Conservation (phyloP, 2,888 invertebrate genomes). For the Fragum sueziense region DNA sequence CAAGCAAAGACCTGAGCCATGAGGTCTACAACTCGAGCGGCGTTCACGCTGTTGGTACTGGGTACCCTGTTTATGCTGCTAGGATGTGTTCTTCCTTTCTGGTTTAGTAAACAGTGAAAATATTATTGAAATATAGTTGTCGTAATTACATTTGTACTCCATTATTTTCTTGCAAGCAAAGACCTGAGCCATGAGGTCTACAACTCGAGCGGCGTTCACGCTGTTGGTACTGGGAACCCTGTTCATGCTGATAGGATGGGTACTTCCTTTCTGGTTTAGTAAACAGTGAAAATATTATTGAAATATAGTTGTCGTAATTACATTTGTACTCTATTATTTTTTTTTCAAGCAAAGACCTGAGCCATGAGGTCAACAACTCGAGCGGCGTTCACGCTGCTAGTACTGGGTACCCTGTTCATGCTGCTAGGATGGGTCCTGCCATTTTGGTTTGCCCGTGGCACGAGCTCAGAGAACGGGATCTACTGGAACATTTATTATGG, state of each 20-base stretch:
- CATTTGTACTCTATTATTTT: too few relatives aligned
- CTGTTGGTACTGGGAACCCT: slow-evolving; percentile 26
- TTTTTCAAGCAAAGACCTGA: neutral
- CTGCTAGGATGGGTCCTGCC: slow-evolving; percentile 49
- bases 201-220: slow-evolving; percentile 26
- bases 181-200: slow-evolving; percentile 20
- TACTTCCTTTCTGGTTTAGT: slow-evolving; percentile 56
- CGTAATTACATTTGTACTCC: too few relatives aligned
- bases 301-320: too few relatives aligned
- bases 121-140: too few relatives aligned
- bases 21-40: slow-evolving; percentile 28
- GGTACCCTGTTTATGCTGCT: slow-evolving; percentile 29
- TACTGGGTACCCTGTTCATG: slow-evolving; percentile 24
- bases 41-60: slow-evolving; percentile 21
- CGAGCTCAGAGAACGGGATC: neutral
- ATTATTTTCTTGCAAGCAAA: too few relatives aligned
- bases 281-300: too few relatives aligned
- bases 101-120: too few relatives aligned
- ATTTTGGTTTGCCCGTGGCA: slow-evolving; percentile 39
- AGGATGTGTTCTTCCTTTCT: slow-evolving; percentile 52
- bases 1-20: slow-evolving; percentile 16
- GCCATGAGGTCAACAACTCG: slow-evolving; percentile 33
- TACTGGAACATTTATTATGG: slow-evolving; percentile 1
- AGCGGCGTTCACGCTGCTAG: slow-evolving; percentile 25
- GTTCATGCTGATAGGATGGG: slow-evolving; percentile 37